Evolutionary conservation across 1,140 invertebrate species (phyloP), one percentile per base, ranked within the genome.

Genomic region (Trissolcus basalis): DNA sequence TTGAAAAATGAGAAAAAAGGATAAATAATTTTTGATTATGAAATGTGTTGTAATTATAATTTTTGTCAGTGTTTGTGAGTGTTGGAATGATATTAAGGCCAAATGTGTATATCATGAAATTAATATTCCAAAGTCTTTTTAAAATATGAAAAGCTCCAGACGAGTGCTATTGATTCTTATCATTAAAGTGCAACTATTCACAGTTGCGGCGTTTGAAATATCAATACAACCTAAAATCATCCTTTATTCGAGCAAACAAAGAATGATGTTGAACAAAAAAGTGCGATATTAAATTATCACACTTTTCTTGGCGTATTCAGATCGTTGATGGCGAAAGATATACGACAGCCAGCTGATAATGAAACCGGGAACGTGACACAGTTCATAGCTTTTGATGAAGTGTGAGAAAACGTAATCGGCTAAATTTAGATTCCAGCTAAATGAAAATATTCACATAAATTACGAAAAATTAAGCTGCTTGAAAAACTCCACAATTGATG

Each of bases 201-300:
- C 64, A 75, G 64, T 68, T 58, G 72, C 53, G 72, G 64, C 64
- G 59, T 59, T 58, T 54, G 58, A 59, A 69, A 64, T 69, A 64
- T 64, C 65, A 69, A 69, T 65, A 60, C 59, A 35, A 32, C 48
- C 51, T 48, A 64, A 65, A 69, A 45, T 54, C 60, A 47, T 65
- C 55, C 19, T 69, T 69, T 76, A 69, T 69, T 64, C 72, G 63
- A 69, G 54, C 72, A 76, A 76, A 76, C 60, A 76, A 59, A 59
- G 48, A 59, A 63, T 65, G 72, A 65, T 69, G 55, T 56, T 56
- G 59, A 69, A 65, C 59, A 69, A 69, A 73, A 69, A 48, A 69
- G 63, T 45, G 59, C 50, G 48, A 64, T 65, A 64, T 59, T 54
- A 54, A 76, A 69, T 69, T 69, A 76, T 76, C 65, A 65, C 58